These are phyloP conservation scores for Lasioglossum oenotherae DNA, from an alignment of 2,888 invertebrate species.

Conservation along the genomic window DNA sequence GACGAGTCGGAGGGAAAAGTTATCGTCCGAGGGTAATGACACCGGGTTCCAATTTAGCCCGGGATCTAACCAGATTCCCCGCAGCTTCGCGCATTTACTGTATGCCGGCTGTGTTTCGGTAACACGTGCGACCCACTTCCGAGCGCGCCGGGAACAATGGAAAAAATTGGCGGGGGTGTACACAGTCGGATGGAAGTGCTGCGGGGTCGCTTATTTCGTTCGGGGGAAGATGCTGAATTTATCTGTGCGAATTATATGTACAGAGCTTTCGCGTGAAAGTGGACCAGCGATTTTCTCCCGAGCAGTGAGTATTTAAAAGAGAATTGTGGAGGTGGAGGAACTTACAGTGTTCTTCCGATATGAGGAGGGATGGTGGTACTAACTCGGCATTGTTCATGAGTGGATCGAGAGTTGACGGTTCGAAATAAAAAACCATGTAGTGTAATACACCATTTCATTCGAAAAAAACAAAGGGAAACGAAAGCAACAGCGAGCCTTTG, in stretches of 20 bases:
- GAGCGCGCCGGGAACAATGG: neutral
- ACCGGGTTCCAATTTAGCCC: neutral
- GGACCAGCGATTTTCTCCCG: neutral
- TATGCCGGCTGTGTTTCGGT: conserved; percentile 3
- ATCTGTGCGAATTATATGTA: neutral
- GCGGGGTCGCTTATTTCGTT: neutral
- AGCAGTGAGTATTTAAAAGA: neutral
- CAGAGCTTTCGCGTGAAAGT: neutral
- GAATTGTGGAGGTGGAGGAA: neutral
- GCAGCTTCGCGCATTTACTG: neutral
- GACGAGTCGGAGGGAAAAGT: conserved; percentile 1
- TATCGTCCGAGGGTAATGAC: conserved; percentile 1
- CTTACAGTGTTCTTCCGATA: neutral
- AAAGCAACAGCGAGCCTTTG: neutral
- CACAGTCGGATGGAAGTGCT: neutral
- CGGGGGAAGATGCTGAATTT: neutral
- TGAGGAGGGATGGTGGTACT: neutral
- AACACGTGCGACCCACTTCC: conserved; percentile 5
- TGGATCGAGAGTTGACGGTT: neutral
- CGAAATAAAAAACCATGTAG: neutral
- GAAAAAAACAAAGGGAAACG: neutral
- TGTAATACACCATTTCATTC: neutral
- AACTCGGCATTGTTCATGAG: neutral
- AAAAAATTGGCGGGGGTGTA: neutral
- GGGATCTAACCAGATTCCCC: neutral